Percentiles rank a stretch among this genome's conserved stretches.
Conservation (phyloP, 1,140 invertebrate genomes). For the Dryas iulia region DNA sequence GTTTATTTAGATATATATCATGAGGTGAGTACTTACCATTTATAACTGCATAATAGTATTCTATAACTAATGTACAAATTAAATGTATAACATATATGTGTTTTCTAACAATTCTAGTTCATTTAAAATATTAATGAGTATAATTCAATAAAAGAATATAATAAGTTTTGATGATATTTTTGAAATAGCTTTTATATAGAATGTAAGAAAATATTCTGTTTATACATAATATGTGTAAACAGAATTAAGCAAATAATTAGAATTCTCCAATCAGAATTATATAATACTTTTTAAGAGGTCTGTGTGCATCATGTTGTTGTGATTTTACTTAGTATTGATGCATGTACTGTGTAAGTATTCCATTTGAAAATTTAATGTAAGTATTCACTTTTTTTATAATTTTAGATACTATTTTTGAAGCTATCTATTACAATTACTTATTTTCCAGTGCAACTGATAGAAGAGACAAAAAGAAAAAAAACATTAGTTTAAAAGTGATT, state of each 20-base stretch:
- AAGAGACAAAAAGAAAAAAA: constrained; percentile 11
- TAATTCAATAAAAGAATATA: too few species aligned
- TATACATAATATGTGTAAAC: not conserved
- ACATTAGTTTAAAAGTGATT: constrained; percentile 21
- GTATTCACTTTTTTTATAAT: constrained; percentile 25
- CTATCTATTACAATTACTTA: constrained; percentile 17
- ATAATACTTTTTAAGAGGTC: not conserved
- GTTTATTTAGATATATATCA: constrained; percentile 2
- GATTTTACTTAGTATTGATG: not conserved
- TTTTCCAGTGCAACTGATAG: constrained; percentile 27
- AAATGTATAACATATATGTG: not conserved
- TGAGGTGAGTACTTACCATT: constrained; percentile 18
- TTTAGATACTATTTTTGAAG: constrained; percentile 6
- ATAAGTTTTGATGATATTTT: too few species aligned
- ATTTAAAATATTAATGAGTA: too few species aligned
- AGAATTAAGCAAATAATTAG: not conserved
- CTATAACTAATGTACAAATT: not conserved
- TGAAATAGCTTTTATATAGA: not conserved
- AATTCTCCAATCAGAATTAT: not conserved
- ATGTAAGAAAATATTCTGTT: not conserved
- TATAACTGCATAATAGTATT: constrained; percentile 1
- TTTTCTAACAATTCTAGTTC: not conserved
- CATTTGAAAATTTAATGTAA: constrained; percentile 6
- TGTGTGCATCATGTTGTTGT: not conserved
- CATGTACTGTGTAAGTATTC: constrained; percentile 22